These are phyloP conservation scores for Toxotes jaculatrix DNA, from an alignment of 2,113 vertebrate species.

Conservation along the genomic window DNA sequence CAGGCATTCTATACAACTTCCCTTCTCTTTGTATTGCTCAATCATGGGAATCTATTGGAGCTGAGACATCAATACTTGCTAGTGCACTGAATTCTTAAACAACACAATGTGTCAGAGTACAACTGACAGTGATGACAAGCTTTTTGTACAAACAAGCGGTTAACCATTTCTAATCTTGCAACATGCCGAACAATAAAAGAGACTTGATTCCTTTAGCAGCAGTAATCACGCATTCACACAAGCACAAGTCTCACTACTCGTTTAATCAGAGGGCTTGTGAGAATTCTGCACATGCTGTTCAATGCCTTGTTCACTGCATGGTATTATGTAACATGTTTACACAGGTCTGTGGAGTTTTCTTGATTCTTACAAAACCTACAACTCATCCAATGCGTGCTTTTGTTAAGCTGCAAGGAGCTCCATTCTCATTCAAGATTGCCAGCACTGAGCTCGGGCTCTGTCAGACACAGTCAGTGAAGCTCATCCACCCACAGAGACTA, in stretches of 20 bases:
- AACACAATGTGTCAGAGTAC: conserved; percentile 32
- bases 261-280: conserved; percentile 11
- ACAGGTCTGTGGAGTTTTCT: conserved; percentile 42
- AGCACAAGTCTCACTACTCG: conserved; percentile 19
- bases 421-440: conserved; percentile 61
- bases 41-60: conserved; percentile 35
- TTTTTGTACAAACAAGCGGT: conserved; percentile 21
- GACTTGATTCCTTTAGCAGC: neutral
- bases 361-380: conserved; percentile 35
- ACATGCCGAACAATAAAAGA: conserved; percentile 9
- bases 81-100: conserved; percentile 45
- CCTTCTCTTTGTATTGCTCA: conserved; percentile 35
- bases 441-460: conserved; percentile 37
- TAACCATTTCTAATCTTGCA: conserved; percentile 27
- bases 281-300: conserved; percentile 18
- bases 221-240: conserved; percentile 10
- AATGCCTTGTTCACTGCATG: conserved; percentile 17
- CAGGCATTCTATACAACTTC: conserved; percentile 50
- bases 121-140: conserved; percentile 27
- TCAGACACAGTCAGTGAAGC: conserved; percentile 62
- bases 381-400: conserved; percentile 47
- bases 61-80: conserved; percentile 41
- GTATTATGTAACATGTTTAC: conserved; percentile 74
- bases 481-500: conserved; percentile 67
- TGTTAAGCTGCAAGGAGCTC: conserved; percentile 38